Evolutionary conservation across 2,113 vertebrate genomes (phyloP).

Genomic region (Garra rufa): DNA sequence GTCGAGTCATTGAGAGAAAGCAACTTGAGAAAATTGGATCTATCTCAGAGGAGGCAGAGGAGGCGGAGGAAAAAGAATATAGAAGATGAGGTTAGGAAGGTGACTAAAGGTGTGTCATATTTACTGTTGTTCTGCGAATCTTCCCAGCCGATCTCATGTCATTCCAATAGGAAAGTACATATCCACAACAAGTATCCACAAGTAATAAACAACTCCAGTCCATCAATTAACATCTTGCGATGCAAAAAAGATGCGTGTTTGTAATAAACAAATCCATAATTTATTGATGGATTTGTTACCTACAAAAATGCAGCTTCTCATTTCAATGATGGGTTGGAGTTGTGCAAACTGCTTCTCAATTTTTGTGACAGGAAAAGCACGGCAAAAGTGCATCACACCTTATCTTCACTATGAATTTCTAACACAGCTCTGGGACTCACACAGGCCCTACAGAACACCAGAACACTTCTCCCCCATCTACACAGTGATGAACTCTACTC

Average conservation of each 20-base stretch:
- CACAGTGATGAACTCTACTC: neutral
- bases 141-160: neutral
- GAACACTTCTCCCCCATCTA: neutral
- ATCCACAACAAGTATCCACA: too few species aligned
- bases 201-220: too few species aligned
- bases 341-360: neutral
- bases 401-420: neutral
- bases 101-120: neutral
- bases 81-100: neutral
- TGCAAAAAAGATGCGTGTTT: neutral
- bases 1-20: constrained; percentile 17
- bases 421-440: neutral
- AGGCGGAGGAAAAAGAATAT: neutral
- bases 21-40: constrained; percentile 53
- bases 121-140: neutral
- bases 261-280: neutral
- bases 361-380: neutral
- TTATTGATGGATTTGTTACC: neutral
- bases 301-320: neutral
- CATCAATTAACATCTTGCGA: too few species aligned
- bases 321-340: neutral
- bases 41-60: constrained; percentile 9
- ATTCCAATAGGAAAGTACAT: neutral
- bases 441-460: neutral
- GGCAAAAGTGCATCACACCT: neutral